phyloP scores from a whole-genome alignment of 2,113 vertebrate species.

The Passer domesticus region DNA sequence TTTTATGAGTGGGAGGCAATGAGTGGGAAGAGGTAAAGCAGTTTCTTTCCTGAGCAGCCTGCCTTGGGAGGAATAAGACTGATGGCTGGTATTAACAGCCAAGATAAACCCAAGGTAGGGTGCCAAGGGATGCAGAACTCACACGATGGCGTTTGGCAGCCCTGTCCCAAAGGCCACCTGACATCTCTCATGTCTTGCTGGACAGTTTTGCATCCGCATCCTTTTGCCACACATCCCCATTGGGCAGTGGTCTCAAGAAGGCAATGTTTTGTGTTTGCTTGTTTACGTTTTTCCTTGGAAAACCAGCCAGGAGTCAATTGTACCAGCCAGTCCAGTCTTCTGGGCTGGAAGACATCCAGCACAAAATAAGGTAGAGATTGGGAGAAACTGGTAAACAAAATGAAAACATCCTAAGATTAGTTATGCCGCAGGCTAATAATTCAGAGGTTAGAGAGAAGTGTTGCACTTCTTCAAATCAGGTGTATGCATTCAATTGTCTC shows the following conservation, averaged over 20 bases:
- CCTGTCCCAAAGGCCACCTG: not conserved
- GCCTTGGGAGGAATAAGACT: not conserved
- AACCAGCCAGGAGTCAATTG: not conserved
- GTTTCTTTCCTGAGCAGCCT: not conserved
- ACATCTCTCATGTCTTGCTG: not conserved
- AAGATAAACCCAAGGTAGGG: not conserved
- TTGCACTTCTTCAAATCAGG: not conserved
- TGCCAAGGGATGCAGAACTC: not conserved
- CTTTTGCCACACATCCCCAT: not conserved
- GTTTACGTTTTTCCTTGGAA: not conserved
- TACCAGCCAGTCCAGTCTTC: not conserved
- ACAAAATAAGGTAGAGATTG: not conserved
- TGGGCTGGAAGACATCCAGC: not conserved
- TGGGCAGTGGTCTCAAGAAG: not conserved
- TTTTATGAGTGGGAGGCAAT: not conserved
- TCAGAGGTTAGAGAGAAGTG: not conserved
- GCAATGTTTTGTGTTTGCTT: not conserved
- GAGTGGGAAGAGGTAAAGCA: not conserved
- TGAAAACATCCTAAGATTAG: not conserved
- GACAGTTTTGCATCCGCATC: not conserved
- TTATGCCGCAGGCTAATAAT: not conserved
- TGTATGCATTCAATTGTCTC: not conserved
- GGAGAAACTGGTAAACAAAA: not conserved
- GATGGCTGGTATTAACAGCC: not conserved
- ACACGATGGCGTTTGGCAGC: rapidly evolving